Base-by-base conservation (phyloP, 1,140 invertebrate genomes). In the Drosophila biarmipes region DNA sequence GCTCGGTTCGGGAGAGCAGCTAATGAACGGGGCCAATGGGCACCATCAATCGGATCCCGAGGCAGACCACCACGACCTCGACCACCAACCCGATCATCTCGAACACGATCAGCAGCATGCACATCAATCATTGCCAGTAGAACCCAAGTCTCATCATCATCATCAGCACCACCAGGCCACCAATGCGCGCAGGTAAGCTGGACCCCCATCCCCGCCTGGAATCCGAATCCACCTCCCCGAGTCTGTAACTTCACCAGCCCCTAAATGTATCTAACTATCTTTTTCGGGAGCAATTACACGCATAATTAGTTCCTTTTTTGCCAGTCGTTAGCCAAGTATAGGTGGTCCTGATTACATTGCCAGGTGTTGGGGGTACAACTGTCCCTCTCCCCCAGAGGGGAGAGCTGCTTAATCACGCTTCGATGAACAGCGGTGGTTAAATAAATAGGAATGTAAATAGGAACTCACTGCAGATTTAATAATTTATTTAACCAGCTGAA, bases 141-240 rank as follows among this genome's bases (percentile, higher is more conserved):
- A 76, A 68, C 40, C 54, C 24, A 45, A 73, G 55, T 35, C 71
- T 27, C 78, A 59, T 38, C 62, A 77, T n/a, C 63, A 75, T 17
- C 73, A 63, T 34, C 61, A 78, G 11, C 64, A 71, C 11, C 80
- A 82, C 31, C 80, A 86, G 55, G 79, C 82, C 53, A 87, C 84
- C 46, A 89, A 82, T 69, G 84, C 82, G 40, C 82, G 82, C 71
- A 87, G 82, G 82, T 89, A 86, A 89, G 84, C 73, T 35, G 3
- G 37, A 61, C 15, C 6, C 21, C 37, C 57, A 27, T 38, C 58
- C 53, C 45, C 37, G 43, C 59, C 42, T 67, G 59, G 27, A 15
- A 31, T 15, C 52, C 46, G 10, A 11, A 14, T 34, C 52, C 24
- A 19, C 24, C 35, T 37, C 42, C 37, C 11, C 24, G 15, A 48